A percentile compares a stretch with the other conserved stretches of the same genome.
Conservation (phyloP, 2,797 vertebrate species). For the Amblyraja radiata region DNA sequence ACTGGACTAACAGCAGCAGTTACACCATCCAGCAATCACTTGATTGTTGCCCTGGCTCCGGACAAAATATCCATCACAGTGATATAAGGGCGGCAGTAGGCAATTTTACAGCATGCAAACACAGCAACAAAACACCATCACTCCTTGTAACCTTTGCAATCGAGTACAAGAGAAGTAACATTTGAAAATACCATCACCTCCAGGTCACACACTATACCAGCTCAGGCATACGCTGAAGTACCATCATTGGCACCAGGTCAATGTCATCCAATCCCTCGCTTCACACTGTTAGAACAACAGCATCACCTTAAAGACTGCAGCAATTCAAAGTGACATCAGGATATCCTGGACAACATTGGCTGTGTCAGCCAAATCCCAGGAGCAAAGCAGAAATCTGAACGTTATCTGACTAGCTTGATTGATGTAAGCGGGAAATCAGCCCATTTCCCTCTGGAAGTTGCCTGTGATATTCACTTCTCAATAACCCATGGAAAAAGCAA, state of each 20-base stretch:
- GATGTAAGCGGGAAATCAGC: not conserved
- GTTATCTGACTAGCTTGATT: too few species aligned
- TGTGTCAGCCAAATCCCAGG: not conserved
- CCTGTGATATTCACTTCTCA: not conserved
- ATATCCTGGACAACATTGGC: not conserved
- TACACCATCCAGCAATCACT: not conserved
- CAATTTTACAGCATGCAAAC: not conserved
- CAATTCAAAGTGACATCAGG: not conserved
- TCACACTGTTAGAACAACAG: not conserved
- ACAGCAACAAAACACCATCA: not conserved
- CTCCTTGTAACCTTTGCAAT: not conserved
- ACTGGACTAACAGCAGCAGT: too few species aligned
- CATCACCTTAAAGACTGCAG: not conserved
- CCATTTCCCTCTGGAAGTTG: not conserved
- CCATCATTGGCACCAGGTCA: too few species aligned
- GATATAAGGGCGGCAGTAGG: too few species aligned
- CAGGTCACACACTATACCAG: not conserved
- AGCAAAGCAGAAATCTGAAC: not conserved
- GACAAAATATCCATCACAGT: not conserved
- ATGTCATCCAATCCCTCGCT: not conserved
- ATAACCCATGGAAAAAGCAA: constrained; percentile 9
- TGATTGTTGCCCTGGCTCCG: not conserved
- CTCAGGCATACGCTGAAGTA: not conserved
- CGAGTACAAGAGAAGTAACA: not conserved
- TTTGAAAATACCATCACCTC: not conserved